Evolutionary conservation across 1,140 invertebrate species (phyloP), one percentile per base, ranked within the genome.

Genomic region (Mycetomoellerius zeteki): DNA sequence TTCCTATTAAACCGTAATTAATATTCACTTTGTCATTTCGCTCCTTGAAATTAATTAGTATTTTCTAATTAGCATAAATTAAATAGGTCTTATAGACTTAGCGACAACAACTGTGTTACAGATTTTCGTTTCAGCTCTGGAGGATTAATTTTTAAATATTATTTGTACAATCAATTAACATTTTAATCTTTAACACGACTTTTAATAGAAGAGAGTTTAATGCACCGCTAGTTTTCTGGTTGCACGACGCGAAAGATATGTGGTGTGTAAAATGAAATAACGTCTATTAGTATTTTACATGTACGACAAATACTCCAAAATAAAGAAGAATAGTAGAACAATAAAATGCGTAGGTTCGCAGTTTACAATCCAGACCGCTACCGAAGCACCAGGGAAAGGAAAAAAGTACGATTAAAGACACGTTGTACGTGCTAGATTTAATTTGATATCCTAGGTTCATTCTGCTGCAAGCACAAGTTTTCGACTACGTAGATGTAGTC

Each of bases 401-500:
- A 73, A 73, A 62, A 50, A 19, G 6, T 27, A n/a, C 69, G 27
- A 50, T 73, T 84, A 73, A 84, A 52, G 69, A 60, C 80, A 84
- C 52, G 54, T 19, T 30, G n/a, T 67, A 52, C 80, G 37, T 73
- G 54, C 54, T n/a, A 72, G 65, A 82, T 82, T 73, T 84, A 84
- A 84, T 84, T 73, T 30, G 37, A 62, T 75, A 75, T 84, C 27
- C 54, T 24, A 19, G 33, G 14, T 30, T 60, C 54, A 47, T 81
- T 81, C 30, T 73, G 54, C 24, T 21, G 54, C 24, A 21, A 75
- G 54, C 30, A 47, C 0, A 84, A 73, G n/a, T 60, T 84, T 84
- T 62, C 69, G 54, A 19, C 24, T 67, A 58, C 12, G 27, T 81
- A 69, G 16, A 86, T n/a, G 27, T 37, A 60, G 73, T 24, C 50